phyloP scores from a whole-genome alignment of 2,797 vertebrate species.

The Poeciliopsis presidionis region DNA sequence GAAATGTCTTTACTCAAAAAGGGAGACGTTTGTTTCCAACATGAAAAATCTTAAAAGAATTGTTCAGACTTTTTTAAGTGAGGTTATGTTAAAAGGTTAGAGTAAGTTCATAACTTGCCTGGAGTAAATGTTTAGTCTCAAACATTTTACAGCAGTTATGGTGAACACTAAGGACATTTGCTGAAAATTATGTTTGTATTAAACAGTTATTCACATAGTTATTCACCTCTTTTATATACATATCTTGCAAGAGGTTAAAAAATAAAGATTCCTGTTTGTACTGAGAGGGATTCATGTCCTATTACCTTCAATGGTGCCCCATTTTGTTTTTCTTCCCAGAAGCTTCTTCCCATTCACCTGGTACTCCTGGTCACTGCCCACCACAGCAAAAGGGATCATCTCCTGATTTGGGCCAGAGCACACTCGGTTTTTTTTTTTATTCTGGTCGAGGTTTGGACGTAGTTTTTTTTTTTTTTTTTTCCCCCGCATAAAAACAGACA shows the following conservation, averaged over 20 bases:
- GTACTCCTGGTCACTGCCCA: slow-evolving; percentile 98
- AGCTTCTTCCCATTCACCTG: slow-evolving; percentile 96
- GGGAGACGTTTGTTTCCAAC: neutral
- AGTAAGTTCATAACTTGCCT: neutral
- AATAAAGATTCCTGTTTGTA: neutral
- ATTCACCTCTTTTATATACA: neutral
- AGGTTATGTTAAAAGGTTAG: neutral
- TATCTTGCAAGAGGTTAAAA: neutral
- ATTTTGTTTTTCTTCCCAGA: slow-evolving; percentile 96
- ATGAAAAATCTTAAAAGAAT: neutral
- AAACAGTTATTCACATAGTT: neutral
- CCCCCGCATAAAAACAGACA: neutral
- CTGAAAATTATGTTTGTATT: neutral
- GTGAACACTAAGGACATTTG: neutral
- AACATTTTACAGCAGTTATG: neutral
- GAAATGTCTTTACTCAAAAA: neutral
- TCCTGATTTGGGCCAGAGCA: slow-evolving; percentile 80
- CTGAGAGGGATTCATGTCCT: neutral
- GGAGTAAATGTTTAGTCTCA: neutral
- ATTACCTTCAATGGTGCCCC: slow-evolving; percentile 98
- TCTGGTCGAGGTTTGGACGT: neutral
- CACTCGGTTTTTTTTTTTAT: neutral
- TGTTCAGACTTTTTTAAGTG: neutral
- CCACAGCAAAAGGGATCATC: slow-evolving; percentile 98
- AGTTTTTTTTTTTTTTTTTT: neutral